Percentiles rank a stretch among this genome's conserved stretches.
These are phyloP conservation scores for Drosophila austrosaltans DNA, from an alignment of 2,888 invertebrate genomes.

Conservation along the genomic window DNA sequence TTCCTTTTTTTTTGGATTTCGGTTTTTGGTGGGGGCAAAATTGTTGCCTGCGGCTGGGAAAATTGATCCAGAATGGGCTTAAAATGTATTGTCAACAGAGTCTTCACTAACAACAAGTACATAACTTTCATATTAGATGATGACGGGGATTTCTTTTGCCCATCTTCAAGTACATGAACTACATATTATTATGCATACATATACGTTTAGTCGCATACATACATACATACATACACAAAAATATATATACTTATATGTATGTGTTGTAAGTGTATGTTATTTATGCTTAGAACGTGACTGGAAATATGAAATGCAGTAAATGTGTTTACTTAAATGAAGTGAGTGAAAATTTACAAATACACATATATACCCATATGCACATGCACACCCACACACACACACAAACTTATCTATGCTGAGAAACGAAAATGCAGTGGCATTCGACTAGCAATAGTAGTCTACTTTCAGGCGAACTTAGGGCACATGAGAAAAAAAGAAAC, in stretches of 20 bases:
- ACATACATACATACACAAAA: background rate
- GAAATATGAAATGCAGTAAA: conserved; percentile 79
- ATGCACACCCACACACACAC: conserved; percentile 20
- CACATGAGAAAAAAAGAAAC: conserved; percentile 60
- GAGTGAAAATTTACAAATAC: conserved; percentile 75
- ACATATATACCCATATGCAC: conserved; percentile 18
- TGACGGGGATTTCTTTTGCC: conserved; percentile 17
- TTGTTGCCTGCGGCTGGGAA: background rate
- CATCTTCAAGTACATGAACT: conserved; percentile 37
- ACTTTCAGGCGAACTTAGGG: conserved; percentile 42
- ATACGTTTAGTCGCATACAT: background rate
- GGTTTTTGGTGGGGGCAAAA: background rate
- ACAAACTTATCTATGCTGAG: conserved; percentile 13
- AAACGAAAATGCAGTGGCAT: conserved; percentile 38
- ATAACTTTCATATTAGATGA: conserved; percentile 39
- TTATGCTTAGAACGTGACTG: conserved; percentile 80
- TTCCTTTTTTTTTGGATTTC: background rate
- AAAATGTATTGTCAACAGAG: conserved; percentile 42
- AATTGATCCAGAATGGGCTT: background rate
- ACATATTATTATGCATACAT: conserved; percentile 9
- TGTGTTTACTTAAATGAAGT: conserved; percentile 75
- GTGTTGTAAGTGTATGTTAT: conserved; percentile 54
- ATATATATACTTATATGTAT: conserved; percentile 23
- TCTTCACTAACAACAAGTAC: conserved; percentile 30
- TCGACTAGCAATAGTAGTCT: conserved; percentile 15